Percentiles rank a stretch among this genome's conserved stretches.
Conservation (phyloP, 2,888 invertebrate species). For the Hemaris fuciformis region DNA sequence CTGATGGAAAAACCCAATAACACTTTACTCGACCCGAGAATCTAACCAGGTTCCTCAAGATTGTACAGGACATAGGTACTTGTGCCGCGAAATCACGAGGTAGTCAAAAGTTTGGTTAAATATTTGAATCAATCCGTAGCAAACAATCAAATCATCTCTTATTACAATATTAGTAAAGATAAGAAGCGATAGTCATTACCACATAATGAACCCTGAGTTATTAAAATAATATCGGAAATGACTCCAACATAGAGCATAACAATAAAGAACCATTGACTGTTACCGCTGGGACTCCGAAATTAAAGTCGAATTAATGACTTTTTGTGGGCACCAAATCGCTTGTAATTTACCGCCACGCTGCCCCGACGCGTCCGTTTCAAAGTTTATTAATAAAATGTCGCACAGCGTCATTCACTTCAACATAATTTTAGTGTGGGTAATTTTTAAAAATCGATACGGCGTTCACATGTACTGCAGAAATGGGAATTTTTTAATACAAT, state of each 20-base stretch:
- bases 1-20: neutral
- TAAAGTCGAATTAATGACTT: neutral
- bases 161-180: no score
- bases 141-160: neutral
- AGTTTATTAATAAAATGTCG: conserved; percentile 4
- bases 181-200: neutral
- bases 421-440: neutral
- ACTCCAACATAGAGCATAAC: neutral
- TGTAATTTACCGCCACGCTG: neutral
- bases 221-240: neutral
- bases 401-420: neutral
- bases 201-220: neutral
- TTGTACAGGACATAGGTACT: neutral
- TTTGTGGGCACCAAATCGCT: neutral
- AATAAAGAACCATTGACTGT: neutral
- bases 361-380: neutral
- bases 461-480: no score
- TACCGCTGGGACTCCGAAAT: neutral
- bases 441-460: neutral
- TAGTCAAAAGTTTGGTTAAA: neutral
- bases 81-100: neutral
- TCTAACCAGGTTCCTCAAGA: neutral
- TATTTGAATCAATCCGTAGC: neutral
- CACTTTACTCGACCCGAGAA: neutral
- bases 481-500: no score